phyloP scores from a whole-genome alignment of 2,113 vertebrate genomes.

The Polypterus bichir region DNA sequence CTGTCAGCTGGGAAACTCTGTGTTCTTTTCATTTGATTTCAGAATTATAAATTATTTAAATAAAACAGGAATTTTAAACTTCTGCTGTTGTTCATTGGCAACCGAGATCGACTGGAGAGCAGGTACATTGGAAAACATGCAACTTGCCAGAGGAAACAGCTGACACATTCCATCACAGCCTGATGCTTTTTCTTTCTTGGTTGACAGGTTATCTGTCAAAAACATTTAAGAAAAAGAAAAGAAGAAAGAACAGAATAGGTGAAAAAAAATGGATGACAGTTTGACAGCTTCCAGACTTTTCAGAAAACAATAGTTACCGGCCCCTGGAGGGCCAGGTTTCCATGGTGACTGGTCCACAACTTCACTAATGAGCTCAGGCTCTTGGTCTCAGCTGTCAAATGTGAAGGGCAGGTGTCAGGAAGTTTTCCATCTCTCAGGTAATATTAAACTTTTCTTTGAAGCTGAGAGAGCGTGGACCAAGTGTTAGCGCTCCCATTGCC shows the following conservation, averaged over 20 bases:
- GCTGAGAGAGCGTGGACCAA: not conserved
- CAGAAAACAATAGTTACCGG: conserved; percentile 33
- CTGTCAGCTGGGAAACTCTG: no score
- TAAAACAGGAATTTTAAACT: conserved; percentile 24
- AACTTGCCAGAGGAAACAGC: conserved; percentile 14
- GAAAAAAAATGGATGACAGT: conserved; percentile 6
- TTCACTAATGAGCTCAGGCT: conserved; percentile 29
- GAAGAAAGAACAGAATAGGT: conserved; percentile 2
- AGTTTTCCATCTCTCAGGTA: conserved; percentile 12
- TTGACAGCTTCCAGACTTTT: conserved; percentile 33
- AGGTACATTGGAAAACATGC: conserved; percentile 10
- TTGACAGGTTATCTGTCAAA: conserved; percentile 4
- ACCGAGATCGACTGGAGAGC: not conserved
- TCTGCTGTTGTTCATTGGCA: conserved; percentile 7
- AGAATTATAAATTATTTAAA: conserved; percentile 42
- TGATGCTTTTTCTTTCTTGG: not conserved
- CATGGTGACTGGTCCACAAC: conserved; percentile 41
- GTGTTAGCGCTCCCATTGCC: not conserved
- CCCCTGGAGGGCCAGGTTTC: conserved; percentile 41
- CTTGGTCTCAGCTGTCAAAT: conserved; percentile 7
- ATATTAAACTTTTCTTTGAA: conserved; percentile 9
- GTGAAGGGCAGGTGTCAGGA: conserved; percentile 24
- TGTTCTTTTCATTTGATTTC: conserved; percentile 1
- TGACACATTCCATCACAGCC: conserved; percentile 17
- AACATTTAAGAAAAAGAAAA: conserved; percentile 5